phyloP scores from a whole-genome alignment of 2,888 invertebrate genomes.

The Clusia tigrina region DNA sequence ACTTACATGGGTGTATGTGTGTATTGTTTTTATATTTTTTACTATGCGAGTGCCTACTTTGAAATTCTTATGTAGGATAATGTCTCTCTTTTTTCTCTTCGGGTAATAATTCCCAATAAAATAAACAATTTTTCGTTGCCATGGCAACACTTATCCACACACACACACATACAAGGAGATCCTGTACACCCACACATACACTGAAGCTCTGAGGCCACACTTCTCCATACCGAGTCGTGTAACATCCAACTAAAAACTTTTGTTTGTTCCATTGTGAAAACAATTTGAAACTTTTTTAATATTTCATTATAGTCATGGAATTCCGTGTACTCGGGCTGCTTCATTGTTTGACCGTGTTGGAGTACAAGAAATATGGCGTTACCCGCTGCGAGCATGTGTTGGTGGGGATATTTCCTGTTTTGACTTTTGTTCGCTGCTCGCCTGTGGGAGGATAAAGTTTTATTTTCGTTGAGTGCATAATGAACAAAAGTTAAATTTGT shows the following conservation, averaged over 20 bases:
- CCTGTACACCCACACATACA: not conserved
- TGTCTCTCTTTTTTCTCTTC: not conserved
- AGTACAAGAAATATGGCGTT: too few relatives aligned
- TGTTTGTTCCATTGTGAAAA: not conserved
- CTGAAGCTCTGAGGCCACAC: not conserved
- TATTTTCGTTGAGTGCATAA: too few relatives aligned
- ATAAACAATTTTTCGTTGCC: slow-evolving; percentile 1
- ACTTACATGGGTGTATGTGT: not conserved
- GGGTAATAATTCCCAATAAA: not conserved
- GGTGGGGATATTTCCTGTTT: too few relatives aligned
- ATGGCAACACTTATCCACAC: not conserved
- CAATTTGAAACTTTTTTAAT: not conserved
- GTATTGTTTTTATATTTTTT: not conserved
- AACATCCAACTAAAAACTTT: not conserved
- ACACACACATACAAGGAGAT: not conserved
- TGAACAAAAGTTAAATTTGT: too few relatives aligned
- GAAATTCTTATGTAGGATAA: too few relatives aligned
- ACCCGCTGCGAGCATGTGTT: too few relatives aligned
- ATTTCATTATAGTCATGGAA: not conserved
- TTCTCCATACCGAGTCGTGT: too few relatives aligned
- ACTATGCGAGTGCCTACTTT: not conserved
- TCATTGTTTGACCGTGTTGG: too few relatives aligned
- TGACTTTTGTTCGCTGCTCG: too few relatives aligned
- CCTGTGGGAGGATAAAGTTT: too few relatives aligned
- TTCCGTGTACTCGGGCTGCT: too few relatives aligned